Percentiles rank a stretch among this genome's conserved stretches.
These are phyloP conservation scores for Heliopora coerulea DNA, from an alignment of 92 coral and sea anemone species.

Conservation along the genomic window DNA sequence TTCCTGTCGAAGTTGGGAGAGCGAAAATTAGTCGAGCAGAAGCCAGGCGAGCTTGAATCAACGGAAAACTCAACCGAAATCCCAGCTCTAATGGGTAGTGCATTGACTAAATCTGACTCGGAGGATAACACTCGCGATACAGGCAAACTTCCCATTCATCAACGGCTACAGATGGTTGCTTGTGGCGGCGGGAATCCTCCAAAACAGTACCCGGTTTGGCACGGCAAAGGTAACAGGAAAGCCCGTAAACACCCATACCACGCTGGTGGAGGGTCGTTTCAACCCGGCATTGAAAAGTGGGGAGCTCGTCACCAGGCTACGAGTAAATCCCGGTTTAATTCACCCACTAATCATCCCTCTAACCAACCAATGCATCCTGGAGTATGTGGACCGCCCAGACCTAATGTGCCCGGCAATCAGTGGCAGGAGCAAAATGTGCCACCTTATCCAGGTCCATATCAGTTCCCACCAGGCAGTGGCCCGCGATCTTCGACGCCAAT, in stretches of 20 bases:
- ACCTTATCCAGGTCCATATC: slow-evolving; percentile 3
- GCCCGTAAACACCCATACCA: slow-evolving; percentile 29
- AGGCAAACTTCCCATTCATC: slow-evolving; percentile 16
- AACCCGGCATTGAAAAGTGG: neutral
- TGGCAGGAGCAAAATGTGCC: slow-evolving; percentile 16
- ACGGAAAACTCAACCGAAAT: neutral
- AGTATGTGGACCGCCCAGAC: neutral
- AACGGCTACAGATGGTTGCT: slow-evolving; percentile 36
- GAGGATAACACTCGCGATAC: neutral
- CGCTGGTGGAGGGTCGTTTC: slow-evolving; percentile 2
- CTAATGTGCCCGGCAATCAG: slow-evolving; percentile 12
- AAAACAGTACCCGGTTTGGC: slow-evolving; percentile 8
- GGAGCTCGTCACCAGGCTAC: slow-evolving; percentile 21
- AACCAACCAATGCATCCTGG: neutral
- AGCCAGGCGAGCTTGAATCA: slow-evolving; percentile 1
- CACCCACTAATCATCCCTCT: neutral
- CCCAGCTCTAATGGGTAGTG: slow-evolving; percentile 15
- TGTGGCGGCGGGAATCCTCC: slow-evolving; percentile 1
- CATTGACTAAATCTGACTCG: neutral
- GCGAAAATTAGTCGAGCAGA: neutral
- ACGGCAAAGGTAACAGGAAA: neutral
- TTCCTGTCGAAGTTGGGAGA: slow-evolving; percentile 35
- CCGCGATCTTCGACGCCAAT: neutral
- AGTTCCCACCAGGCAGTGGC: slow-evolving; percentile 10
- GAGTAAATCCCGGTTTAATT: slow-evolving; percentile 1